Base-by-base conservation (phyloP, 35 echinoderm and acorn worm genomes). In the Hemicentrotus pulcherrimus region DNA sequence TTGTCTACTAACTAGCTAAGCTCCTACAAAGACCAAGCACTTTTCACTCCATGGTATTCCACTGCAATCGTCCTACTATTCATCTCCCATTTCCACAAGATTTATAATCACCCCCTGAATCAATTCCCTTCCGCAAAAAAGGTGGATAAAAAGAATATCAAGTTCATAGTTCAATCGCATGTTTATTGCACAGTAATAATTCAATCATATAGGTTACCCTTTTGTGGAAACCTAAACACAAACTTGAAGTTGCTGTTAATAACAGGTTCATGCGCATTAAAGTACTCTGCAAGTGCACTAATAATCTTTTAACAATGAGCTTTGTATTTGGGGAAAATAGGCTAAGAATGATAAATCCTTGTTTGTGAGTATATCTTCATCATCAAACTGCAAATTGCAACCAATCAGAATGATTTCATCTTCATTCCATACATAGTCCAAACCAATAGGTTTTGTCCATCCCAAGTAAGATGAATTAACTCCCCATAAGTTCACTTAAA, bases 31-130 rank as follows among this genome's bases (percentile, higher is more conserved):
- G 5, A 78, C 18, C 22, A 28, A n/a, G n/a, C 65, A 28, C 19
- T 19, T 78, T 78, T 78, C 6, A 22, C 19, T n/a, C 65, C 65
- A n/a, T 70, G 61, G 1, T 70, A 4, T 28, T 24, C 0, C 1
- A 5, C 65, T 78, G 8, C 65, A 78, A 78, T 78, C 65, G 7
- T 22, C 65, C 1, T 22, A 78, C 65, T 8, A 78, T 15, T 78
- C n/a, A 78, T 78, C 65, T 41, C 88, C 46, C 32, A 1, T 2
- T 90, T 90, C 19, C 46, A 90, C 46, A 47, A 90, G 88, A 90
- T 90, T 90, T 90, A 90, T 90, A 90, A 45, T 18, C 7, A 28
- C 88, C 88, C 88, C 88, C 46, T 90, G 88, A 90, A 90, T 90
- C 88, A 90, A 90, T 45, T 90, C 15, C 88, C 88, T 28, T 90